Evolutionary conservation across 2,113 vertebrate genomes (phyloP), one percentile per base, ranked within the genome.

Genomic region (Sylvilagus bachmani): DNA sequence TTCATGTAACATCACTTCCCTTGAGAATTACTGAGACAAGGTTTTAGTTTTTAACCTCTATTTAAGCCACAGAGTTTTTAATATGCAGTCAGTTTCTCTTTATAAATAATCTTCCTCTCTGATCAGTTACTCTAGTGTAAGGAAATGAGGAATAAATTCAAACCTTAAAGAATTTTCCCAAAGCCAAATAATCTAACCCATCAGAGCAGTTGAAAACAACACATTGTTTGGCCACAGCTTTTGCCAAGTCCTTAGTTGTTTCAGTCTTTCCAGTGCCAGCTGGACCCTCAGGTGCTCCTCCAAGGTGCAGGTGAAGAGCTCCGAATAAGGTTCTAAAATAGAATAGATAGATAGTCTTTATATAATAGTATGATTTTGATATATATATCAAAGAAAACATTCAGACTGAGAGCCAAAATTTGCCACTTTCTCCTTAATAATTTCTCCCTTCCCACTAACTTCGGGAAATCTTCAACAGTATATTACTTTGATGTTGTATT

Each of bases 121-220:
- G 22, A 92, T 27, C n/a, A 62, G 9, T 66, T 51, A 94, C 10
- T 31, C 38, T 67, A 64, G 10, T 55, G 7, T 44, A 83, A 83
- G 94, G 51, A 80, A 80, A 89, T n/a, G 22, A 86, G 12, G 5
- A 84, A 31, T 93, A 10, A 58, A 75, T 70, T 11, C 97, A 95
- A 93, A 99, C 99, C 98, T 99, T 99, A 95, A 99, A 99, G 97
- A 99, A 99, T 96, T 99, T 99, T 64, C 99, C 99, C 83, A 99
- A 96, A 33, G 99, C 99, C 67, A 99, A 98, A 96, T 99, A 99
- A 98, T 99, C 99, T 95, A 99, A 97, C 78, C 99, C 99, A 84
- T 99, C 99, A 0, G 99, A 99, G 97, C 99, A 99, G 98, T 99
- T 99, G 97, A 99, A 99, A 91, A 99, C 99, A 5, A 99, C 99